Conservation (phyloP, 2,113 vertebrate genomes). For the Neolamprologus fasciatus region DNA sequence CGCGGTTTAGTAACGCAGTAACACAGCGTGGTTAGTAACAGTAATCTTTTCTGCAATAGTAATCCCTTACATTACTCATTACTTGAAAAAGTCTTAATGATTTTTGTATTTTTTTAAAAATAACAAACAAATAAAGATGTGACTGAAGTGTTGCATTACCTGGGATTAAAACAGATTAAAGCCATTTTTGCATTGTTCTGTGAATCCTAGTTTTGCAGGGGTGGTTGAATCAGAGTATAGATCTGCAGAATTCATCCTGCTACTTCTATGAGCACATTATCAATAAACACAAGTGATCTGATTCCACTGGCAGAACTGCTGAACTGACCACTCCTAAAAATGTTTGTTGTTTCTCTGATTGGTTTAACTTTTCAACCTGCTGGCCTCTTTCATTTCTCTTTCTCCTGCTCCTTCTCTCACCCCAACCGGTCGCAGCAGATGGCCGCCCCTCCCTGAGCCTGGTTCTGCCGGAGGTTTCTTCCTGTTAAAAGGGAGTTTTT, state of each 20-base stretch:
- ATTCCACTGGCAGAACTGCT: neutral
- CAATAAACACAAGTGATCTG: neutral
- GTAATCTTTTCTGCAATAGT: neutral
- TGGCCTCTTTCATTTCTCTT: neutral
- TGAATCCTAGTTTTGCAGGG: neutral
- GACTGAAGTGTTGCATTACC: neutral
- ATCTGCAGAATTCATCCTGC: neutral
- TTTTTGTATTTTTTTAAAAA: neutral
- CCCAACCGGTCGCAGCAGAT: too few species aligned
- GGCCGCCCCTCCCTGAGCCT: too few species aligned
- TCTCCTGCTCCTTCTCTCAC: too few species aligned
- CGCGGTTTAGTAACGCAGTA: neutral
- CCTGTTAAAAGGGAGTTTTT: too few species aligned
- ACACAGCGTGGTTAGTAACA: neutral
- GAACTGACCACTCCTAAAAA: neutral
- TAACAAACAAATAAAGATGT: neutral
- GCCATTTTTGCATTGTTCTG: neutral
- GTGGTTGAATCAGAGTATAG: neutral
- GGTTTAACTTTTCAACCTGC: neutral
- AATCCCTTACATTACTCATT: neutral
- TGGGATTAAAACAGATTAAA: neutral
- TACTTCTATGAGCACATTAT: neutral
- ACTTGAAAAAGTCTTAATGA: neutral
- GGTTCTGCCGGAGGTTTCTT: too few species aligned
- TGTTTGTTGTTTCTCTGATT: neutral